Evolutionary conservation across 2,797 vertebrate genomes (phyloP), one percentile per base, ranked within the genome.

Genomic region (Acanthurus lineatus): DNA sequence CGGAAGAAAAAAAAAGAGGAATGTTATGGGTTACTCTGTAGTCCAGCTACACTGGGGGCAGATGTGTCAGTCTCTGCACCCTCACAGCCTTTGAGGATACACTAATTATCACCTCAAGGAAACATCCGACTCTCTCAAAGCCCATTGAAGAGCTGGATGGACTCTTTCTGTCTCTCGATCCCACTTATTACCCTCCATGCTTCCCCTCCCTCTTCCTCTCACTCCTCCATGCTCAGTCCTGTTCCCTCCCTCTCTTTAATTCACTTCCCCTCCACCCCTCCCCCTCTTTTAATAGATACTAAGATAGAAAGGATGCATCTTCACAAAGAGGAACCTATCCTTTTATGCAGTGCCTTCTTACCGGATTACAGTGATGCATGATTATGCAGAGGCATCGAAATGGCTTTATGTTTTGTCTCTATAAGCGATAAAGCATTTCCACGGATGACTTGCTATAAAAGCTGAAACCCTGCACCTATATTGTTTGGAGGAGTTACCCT

Each of bases 41-140:
- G 76, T 73, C 56, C 14, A 62, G 68, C 70, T 63, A 19, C 69
- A 54, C 66, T 53, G 38, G 47, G 69, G 75, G 45, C 79, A 82
- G 69, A 72, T 65, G 59, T 72, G 62, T 79, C 74, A 22, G 15
- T 54, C 84, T 65, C 69, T 73, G 73, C 76, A 74, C 56, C 66
- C 73, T 45, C 38, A 17, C 61, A 64, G 76, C 69, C 79, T 79
- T 69, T 49, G 78, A 85, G 73, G 70, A 79, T 38, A 15, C 48
- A 76, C 56, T 88, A 86, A 91, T 91, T 83, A 85, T 78, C 81
- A 82, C 76, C 86, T 86, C 59, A 47, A 54, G 87, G 72, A 74
- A 22, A 22, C 76, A 49, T 71, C 58, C 57, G 32, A 14, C 76
- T 66, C 73, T 69, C 62, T 77, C 0, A 16, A 83, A 82, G 72